These are phyloP conservation scores for Sebastes ruberrimus DNA, from an alignment of 2,797 vertebrate genomes.

Conservation along the genomic window DNA sequence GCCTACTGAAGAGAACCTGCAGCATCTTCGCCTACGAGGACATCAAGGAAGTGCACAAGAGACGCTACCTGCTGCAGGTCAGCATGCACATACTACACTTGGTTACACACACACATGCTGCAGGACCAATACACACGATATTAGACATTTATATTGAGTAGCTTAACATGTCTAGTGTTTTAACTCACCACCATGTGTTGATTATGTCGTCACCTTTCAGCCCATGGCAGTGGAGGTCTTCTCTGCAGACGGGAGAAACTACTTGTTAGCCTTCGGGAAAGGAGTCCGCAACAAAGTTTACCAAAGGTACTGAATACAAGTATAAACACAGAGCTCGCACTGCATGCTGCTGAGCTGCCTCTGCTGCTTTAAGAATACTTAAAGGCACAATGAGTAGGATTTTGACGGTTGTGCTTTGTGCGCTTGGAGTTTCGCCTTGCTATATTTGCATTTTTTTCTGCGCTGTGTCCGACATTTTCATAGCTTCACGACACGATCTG, in stretches of 20 bases:
- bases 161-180: not conserved
- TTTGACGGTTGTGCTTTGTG: no score
- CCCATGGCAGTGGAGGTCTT: constrained; percentile 98
- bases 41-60: constrained; percentile 98
- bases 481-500: not conserved
- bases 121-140: not conserved
- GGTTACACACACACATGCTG: not conserved
- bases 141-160: not conserved
- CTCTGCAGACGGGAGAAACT: constrained; percentile 97
- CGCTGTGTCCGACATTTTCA: not conserved
- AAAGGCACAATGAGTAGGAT: no score
- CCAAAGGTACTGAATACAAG: constrained; percentile 86
- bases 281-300: constrained; percentile 99
- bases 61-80: constrained; percentile 97
- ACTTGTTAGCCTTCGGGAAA: constrained; percentile 96
- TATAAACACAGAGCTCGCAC: not conserved
- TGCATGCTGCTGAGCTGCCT: not conserved
- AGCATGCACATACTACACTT: not conserved
- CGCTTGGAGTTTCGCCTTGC: not conserved
- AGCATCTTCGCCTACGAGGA: constrained; percentile 99
- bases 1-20: constrained; percentile 94
- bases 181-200: not conserved
- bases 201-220: constrained; percentile 71
- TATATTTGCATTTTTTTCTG: not conserved
- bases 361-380: no score